Evolutionary conservation across 2,113 vertebrate species (phyloP).

Genomic region (Agelaius phoeniceus): DNA sequence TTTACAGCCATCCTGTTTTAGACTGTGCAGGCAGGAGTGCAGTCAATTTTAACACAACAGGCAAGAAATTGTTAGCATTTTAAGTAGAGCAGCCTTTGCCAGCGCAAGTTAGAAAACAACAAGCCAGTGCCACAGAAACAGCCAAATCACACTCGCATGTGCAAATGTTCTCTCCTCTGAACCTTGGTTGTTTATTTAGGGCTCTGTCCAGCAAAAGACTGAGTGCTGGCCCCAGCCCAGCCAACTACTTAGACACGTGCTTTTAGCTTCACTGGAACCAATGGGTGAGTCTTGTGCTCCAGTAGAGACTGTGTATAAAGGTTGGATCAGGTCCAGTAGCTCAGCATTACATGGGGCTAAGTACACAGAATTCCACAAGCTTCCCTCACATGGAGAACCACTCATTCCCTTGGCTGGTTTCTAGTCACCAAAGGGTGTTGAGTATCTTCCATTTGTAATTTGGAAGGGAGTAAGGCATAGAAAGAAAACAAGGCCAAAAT

Average conservation of each 20-base stretch:
- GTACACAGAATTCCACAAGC: background rate
- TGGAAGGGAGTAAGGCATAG: background rate
- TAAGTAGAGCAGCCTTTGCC: background rate
- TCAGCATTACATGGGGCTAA: background rate
- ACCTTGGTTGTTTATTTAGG: constrained; percentile 31
- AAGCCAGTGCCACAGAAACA: constrained; percentile 15
- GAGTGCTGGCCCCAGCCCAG: background rate
- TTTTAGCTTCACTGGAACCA: constrained; percentile 4
- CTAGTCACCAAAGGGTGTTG: background rate
- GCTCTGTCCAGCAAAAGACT: constrained; percentile 1
- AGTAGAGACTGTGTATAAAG: background rate
- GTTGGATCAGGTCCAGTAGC: background rate
- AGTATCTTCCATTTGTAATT: background rate
- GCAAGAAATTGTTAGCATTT: constrained; percentile 18
- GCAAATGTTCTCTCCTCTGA: constrained; percentile 16
- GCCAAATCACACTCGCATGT: constrained; percentile 40
- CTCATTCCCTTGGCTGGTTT: background rate
- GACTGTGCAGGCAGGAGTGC: background rate
- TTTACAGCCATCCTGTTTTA: background rate
- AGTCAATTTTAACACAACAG: constrained; percentile 14
- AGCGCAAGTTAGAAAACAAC: constrained; percentile 9
- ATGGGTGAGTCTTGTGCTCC: background rate
- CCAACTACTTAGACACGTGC: constrained; percentile 31
- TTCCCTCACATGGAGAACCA: background rate
- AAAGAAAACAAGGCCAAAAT: background rate